Conservation (phyloP, 2,113 vertebrate species). For the Syngnathus floridae region DNA sequence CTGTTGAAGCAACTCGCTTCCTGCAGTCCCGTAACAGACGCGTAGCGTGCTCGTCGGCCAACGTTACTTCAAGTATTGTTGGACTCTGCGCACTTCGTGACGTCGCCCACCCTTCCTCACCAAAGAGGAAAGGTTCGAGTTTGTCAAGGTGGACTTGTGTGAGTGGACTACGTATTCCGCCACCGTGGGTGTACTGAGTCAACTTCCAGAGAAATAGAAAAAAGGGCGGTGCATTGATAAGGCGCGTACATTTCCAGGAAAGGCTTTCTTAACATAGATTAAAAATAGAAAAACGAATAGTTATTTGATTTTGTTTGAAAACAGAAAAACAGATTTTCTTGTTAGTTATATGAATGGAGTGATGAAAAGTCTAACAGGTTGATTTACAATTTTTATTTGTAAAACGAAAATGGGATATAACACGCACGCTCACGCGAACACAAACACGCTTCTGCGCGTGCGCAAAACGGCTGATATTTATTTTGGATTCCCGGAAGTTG, state of each 20-base stretch:
- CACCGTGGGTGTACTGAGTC: neutral
- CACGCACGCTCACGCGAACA: too few species aligned
- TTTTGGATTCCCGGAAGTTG: too few species aligned
- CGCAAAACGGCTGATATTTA: too few species aligned
- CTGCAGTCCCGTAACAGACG: neutral
- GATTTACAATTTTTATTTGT: too few species aligned
- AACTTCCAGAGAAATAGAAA: slow-evolving; percentile 29
- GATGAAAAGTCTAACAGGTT: too few species aligned
- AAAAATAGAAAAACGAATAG: too few species aligned
- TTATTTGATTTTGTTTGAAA: too few species aligned
- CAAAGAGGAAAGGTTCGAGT: neutral
- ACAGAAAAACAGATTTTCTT: too few species aligned
- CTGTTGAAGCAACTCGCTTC: neutral
- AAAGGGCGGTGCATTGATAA: slow-evolving; percentile 45
- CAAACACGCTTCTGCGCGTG: too few species aligned
- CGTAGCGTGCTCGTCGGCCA: neutral
- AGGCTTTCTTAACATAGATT: neutral
- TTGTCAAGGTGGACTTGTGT: neutral
- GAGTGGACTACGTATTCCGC: neutral
- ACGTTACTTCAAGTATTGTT: neutral
- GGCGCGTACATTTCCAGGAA: slow-evolving; percentile 49
- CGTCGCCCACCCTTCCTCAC: neutral
- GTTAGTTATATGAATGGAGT: too few species aligned
- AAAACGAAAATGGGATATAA: too few species aligned
- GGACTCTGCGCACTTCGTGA: neutral